phyloP scores from a whole-genome alignment of 2,888 invertebrate genomes.

The Caenorhabditis sp. region DNA sequence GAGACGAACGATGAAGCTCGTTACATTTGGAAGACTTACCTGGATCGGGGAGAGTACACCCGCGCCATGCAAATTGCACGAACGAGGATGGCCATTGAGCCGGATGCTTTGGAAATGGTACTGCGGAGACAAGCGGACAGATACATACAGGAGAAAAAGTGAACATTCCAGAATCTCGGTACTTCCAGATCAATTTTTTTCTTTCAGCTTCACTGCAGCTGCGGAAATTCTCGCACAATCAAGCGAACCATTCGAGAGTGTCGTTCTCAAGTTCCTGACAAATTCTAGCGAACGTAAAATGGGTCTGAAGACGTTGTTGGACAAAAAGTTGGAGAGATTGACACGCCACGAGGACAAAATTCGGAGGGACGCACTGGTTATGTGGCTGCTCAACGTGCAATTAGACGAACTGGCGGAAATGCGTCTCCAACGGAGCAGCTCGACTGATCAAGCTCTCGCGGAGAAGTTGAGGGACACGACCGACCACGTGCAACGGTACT shows the following conservation, averaged over 20 bases:
- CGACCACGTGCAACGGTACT: conserved; percentile 87
- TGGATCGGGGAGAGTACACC: conserved; percentile 73
- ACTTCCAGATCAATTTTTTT: neutral
- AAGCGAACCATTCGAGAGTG: conserved; percentile 92
- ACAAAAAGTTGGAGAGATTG: conserved; percentile 86
- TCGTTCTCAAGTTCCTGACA: conserved; percentile 80
- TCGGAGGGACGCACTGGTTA: conserved; percentile 91
- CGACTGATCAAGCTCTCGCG: conserved; percentile 1
- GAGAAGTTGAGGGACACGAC: conserved; percentile 82
- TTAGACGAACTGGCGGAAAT: conserved; percentile 65
- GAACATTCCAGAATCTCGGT: conserved; percentile 10
- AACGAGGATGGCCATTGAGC: conserved; percentile 63
- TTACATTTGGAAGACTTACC: conserved; percentile 75
- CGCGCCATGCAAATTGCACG: conserved; percentile 67
- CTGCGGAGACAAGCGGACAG: conserved; percentile 75
- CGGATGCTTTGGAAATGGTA: conserved; percentile 72
- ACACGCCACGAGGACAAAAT: conserved; percentile 81
- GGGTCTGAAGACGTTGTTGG: conserved; percentile 90
- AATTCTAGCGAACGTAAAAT: conserved; percentile 84
- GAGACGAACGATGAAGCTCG: conserved; percentile 75
- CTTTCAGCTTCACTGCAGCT: conserved; percentile 77
- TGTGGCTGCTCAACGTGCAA: conserved; percentile 92
- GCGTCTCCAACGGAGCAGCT: conserved; percentile 36
- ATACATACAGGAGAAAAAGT: conserved; percentile 76
- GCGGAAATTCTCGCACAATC: conserved; percentile 92